phyloP scores from a whole-genome alignment of 2,113 vertebrate species.

The Sylvia atricapilla region DNA sequence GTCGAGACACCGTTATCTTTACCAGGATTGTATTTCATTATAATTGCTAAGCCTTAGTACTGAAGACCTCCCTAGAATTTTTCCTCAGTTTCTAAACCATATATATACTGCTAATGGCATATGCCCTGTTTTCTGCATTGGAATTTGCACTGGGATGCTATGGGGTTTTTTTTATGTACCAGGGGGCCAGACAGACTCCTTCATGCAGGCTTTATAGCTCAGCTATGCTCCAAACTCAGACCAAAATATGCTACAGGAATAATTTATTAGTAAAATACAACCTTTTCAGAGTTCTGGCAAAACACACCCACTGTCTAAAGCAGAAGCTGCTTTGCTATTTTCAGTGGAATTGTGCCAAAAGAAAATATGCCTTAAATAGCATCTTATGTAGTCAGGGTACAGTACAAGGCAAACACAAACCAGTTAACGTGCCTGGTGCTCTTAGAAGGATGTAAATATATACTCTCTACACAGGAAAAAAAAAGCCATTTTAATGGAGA shows the following conservation, averaged over 20 bases:
- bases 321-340: neutral
- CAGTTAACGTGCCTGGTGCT: neutral
- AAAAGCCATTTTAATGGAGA: neutral
- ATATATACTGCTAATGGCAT: neutral
- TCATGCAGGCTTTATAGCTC: neutral
- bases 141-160: neutral
- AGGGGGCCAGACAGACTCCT: neutral
- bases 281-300: neutral
- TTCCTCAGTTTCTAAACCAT: neutral
- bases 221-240: neutral
- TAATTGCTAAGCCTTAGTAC: neutral
- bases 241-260: neutral
- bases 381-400: neutral
- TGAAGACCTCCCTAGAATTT: neutral
- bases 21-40: neutral
- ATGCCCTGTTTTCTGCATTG: neutral
- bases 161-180: neutral
- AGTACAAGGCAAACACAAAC: neutral
- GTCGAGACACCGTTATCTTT: rapidly evolving
- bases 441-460: neutral
- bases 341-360: neutral
- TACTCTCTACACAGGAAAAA: neutral
- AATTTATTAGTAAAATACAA: conserved; percentile 12
- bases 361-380: neutral
- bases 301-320: neutral